Percentiles rank a stretch among this genome's conserved stretches.
These are phyloP conservation scores for Vanessa tameamea DNA, from an alignment of 1,140 invertebrate genomes.

Conservation along the genomic window DNA sequence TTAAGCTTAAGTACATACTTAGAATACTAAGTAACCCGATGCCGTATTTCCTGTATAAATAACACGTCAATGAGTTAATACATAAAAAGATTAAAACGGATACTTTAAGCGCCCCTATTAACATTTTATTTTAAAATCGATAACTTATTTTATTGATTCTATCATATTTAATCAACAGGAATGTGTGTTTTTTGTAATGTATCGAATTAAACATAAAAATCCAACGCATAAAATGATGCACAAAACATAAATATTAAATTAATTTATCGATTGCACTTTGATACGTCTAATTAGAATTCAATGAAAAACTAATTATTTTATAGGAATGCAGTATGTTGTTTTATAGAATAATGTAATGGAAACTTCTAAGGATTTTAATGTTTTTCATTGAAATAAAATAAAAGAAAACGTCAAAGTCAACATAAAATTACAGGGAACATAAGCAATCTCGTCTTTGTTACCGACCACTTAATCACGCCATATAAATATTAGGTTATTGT, in stretches of 20 bases:
- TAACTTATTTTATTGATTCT: background rate
- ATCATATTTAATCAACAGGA: too few relatives aligned
- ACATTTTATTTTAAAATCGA: background rate
- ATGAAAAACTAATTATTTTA: constrained; percentile 10
- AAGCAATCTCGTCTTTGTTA: constrained; percentile 1
- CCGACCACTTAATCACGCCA: constrained; percentile 3
- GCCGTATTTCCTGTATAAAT: constrained; percentile 33
- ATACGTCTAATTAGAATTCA: constrained; percentile 4
- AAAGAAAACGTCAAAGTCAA: constrained; percentile 10
- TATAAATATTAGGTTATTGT: constrained; percentile 15
- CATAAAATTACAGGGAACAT: constrained; percentile 24
- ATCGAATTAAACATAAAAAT: too few relatives aligned
- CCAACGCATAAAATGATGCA: background rate
- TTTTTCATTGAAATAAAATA: constrained; percentile 8
- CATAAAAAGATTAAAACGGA: constrained; percentile 15
- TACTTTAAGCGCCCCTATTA: background rate
- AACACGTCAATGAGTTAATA: constrained; percentile 34
- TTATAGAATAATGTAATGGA: constrained; percentile 15
- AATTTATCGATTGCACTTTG: constrained; percentile 1
- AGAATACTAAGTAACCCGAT: constrained; percentile 38
- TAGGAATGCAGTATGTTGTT: constrained; percentile 13
- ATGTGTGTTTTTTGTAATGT: too few relatives aligned
- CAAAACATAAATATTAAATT: background rate
- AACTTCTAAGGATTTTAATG: constrained; percentile 24
- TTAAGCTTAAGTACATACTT: constrained; percentile 23